phyloP scores from a whole-genome alignment of 2,113 vertebrate species.

The Formicarius rufipectus region DNA sequence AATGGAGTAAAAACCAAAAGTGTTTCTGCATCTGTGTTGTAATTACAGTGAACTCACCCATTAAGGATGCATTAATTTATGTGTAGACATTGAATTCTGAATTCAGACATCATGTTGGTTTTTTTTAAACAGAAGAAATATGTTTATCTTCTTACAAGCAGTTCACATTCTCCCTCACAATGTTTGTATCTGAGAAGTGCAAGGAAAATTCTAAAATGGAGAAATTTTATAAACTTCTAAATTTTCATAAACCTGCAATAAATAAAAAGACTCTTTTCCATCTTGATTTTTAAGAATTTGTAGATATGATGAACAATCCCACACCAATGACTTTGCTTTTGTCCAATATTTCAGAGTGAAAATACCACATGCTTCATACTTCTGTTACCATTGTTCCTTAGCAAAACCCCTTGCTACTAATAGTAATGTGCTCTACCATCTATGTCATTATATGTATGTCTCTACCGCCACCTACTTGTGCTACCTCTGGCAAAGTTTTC shows the following conservation, averaged over 20 bases:
- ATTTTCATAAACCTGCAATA: background rate
- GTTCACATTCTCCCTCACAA: background rate
- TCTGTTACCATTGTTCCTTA: background rate
- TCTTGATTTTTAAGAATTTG: background rate
- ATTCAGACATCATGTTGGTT: background rate
- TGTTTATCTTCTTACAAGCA: background rate
- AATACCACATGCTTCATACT: background rate
- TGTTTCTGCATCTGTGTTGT: background rate
- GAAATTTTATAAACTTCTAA: background rate
- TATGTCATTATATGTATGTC: background rate
- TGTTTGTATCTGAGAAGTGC: background rate
- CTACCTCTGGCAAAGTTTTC: background rate
- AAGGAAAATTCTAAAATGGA: background rate
- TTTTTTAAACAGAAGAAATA: background rate
- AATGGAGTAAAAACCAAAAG: background rate
- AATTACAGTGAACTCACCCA: background rate
- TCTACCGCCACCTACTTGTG: constrained; percentile 44
- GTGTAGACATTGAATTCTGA: background rate
- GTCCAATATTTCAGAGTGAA: background rate
- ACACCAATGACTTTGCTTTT: background rate
- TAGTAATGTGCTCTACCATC: rapidly evolving
- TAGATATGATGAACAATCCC: background rate
- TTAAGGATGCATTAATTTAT: background rate
- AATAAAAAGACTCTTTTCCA: rapidly evolving
- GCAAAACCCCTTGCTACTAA: background rate